Evolutionary conservation across 2,888 invertebrate genomes (phyloP), one percentile per base, ranked within the genome.

Genomic region (Leptinotarsa haldemani): DNA sequence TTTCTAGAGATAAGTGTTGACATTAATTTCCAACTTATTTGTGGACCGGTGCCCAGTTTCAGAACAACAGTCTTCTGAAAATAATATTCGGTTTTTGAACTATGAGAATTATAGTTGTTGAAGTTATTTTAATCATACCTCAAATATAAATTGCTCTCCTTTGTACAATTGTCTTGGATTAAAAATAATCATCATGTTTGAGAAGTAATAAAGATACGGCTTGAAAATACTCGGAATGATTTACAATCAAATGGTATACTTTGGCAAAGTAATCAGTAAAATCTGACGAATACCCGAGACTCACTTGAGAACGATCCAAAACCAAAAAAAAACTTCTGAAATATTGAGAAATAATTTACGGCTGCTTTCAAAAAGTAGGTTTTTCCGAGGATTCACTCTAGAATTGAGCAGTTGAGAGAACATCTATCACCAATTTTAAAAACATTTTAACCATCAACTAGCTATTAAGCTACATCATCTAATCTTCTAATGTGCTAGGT

Each of bases 181-280:
- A 53, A 53, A 18, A 53, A 53, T 20, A 20, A 53, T 18, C 13
- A 22, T 12, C 15, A 12, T 25, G 3, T 58, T 58, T 16, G 9
- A 15, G 58, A 15, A 16, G 58, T 25, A 58, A 58, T 58, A 25
- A 16, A 22, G 58, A 58, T 58, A 58, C 13, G 58, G 22, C 22
- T 58, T 13, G 25, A 12, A 25, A 25, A 58, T 58, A 25, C 22
- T 58, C 13, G 58, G 16, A 58, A 58, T 58, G 16, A 58, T 58
- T 58, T 58, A 58, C 58, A 58, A 25, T 58, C 4, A 13, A 22
- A 58, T 13, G 16, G 58, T 22, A 22, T 58, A 58, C 25, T 25
- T 58, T 58, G 58, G 16, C 58, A 58, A 58, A 58, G 58, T 58
- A 58, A 22, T 58, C 58, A 58, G 58, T 56, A 1, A 56, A 56